A percentile compares a stretch with the other conserved stretches of the same genome.
Conservation (phyloP, 1,140 invertebrate genomes). For the Heterodera schachtii region DNA sequence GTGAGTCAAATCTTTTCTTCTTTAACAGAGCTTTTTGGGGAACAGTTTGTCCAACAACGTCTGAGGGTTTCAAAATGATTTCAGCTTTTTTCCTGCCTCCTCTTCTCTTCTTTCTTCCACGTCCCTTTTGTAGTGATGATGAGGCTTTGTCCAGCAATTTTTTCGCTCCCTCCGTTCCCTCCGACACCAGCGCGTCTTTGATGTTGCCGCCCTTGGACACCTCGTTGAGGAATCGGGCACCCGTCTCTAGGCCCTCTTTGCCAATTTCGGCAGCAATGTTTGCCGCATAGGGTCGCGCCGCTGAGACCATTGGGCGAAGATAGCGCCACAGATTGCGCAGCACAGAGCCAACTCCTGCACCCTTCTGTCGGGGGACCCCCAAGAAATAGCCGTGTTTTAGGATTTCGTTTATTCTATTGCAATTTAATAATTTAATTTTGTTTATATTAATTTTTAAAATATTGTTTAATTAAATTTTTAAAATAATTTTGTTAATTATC, state of each 20-base stretch:
- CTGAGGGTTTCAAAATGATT: not conserved
- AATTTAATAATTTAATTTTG: too few relatives aligned
- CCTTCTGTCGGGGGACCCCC: not conserved
- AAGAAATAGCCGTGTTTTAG: conserved; percentile 11
- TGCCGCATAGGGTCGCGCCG: not conserved
- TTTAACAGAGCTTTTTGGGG: not conserved
- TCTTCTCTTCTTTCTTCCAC: not conserved
- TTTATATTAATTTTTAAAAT: too few relatives aligned
- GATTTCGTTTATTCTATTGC: too few relatives aligned
- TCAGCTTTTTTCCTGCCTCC: not conserved
- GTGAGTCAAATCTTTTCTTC: not conserved
- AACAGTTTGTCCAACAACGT: not conserved
- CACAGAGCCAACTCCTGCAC: conserved; percentile 8
- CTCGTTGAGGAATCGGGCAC: not conserved
- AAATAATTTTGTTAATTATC: too few relatives aligned
- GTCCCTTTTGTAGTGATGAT: not conserved
- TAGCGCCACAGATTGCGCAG: conserved; percentile 14
- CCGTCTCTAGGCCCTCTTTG: not conserved
- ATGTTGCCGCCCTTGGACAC: not conserved
- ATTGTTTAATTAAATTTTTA: too few relatives aligned
- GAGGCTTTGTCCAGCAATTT: not conserved
- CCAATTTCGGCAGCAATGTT: not conserved
- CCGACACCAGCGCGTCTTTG: not conserved
- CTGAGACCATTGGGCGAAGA: conserved; percentile 2
- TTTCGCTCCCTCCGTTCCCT: conserved; percentile 7